Evolutionary conservation across 2,888 invertebrate species (phyloP), one percentile per base, ranked within the genome.

Genomic region (Eurois occulta): DNA sequence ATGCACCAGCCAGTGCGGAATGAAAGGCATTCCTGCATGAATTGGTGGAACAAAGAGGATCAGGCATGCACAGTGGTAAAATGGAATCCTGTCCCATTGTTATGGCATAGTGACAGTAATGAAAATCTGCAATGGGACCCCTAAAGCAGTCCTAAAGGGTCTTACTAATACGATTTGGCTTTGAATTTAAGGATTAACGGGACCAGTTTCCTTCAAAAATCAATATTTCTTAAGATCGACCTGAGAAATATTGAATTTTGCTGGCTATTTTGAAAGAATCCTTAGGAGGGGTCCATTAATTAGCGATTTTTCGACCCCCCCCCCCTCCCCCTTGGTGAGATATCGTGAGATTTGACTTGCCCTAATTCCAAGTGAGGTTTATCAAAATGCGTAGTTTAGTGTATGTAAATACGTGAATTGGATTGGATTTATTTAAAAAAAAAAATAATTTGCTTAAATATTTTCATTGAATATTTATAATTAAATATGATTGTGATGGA

Each of bases 1-100:
- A 62, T 73, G 78, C 70, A 67, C 21, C 38, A 16, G 28, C 35
- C 18, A 38, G 46, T 32, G 64, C 38, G 24, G 35, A 64, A 74
- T 74, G 58, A 83, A 82, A 82, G 32, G 65, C 68, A 78, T 82
- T 74, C 83, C 71, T 28, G 58, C 24, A 55, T 82, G 71, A 82
- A 83, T 78, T 32, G 62, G 43, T 58, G 60, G 68, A 62, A 83
- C 79, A 75, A 78, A 69, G 74, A 72, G 55, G 43, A 46, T 32
- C 41, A 43, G 67, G 64, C 64, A 60, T 64, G 62, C 77, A 35
- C 18, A 58, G 41, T 58, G 35, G 38, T 35, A 38, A 65, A 72
- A 69, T 72, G 74, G 38, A 78, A 70, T 52, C 48, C 35, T 8
- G 60, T 74, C 38, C 58, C 35, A 65, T 69, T 83, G 83, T 78